Base-by-base conservation (phyloP, 2,113 vertebrate genomes). In the Calyptomena viridis region DNA sequence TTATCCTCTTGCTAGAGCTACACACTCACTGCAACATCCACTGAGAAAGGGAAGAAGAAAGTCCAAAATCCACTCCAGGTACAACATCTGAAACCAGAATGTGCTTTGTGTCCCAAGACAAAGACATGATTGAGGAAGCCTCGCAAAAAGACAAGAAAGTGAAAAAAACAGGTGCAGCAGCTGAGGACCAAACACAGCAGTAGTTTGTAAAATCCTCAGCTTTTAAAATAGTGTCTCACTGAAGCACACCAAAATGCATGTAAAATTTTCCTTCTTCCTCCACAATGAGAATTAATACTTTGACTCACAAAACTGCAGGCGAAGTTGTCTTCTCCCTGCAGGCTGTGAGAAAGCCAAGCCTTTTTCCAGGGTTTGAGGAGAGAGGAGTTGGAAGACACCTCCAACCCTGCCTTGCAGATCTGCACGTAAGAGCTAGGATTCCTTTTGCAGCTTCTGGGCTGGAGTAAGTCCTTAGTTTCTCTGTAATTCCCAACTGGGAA, bases 51-150 rank as follows among this genome's bases (percentile, higher is more conserved):
- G 5, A 80, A 75, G 22, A 50, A 50, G 27, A 55, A 87, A 67
- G 47, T 40, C 68, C 39, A 49, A 74, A 59, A 53, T 56, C 33
- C 22, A 15, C 14, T 35, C 17, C 0, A 0, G 9, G 18, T 58
- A 13, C 3, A 2, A 13, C 0, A 1, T 49, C 44, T 50, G 46
- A 87, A 79, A 91, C 0, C 0, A 2, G 27, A 42, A 50, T 1
- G 3, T 12, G 42, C 30, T 63, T 52, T 40, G 28, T 19, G 31
- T 71, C 47, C 42, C 56, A 33, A 52, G n/a, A 74, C 59, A 91
- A 27, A 94, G 52, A 39, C 1, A 0, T 4, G 19, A 76, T 37
- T 44, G 64, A 86, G 44, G 52, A 84, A 63, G 59, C 16, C n/a
- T 80, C 0, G 0, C 47, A 67, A 79, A 63, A 21, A 23, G 42